A percentile compares a stretch with the other conserved stretches of the same genome.
phyloP scores from a whole-genome alignment of 2,888 invertebrate species.

The Trissoscelio sp. region DNA sequence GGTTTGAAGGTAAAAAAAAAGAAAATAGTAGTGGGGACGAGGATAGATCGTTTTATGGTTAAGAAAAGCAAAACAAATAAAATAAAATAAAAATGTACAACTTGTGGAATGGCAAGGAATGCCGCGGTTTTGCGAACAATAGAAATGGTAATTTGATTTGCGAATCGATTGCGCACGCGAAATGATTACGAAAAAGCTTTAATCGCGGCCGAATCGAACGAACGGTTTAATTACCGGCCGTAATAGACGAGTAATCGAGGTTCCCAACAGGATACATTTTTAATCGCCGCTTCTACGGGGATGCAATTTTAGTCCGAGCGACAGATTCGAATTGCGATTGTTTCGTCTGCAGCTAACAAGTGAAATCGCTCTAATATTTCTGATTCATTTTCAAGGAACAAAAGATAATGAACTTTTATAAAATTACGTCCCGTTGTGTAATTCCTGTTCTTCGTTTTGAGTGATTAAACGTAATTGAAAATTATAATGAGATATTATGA shows the following conservation, averaged over 20 bases:
- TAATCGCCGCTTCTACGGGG: conserved; percentile 48
- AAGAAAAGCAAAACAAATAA: too few relatives aligned
- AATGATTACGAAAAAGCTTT: conserved; percentile 67
- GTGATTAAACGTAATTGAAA: conserved; percentile 30
- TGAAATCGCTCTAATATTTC: conserved; percentile 54
- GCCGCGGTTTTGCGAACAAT: conserved; percentile 41
- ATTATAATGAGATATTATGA: conserved; percentile 33
- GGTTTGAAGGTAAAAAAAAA: too few relatives aligned
- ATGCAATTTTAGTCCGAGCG: conserved; percentile 47
- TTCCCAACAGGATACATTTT: conserved; percentile 63
- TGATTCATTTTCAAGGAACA: conserved; percentile 33
- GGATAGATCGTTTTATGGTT: too few relatives aligned
- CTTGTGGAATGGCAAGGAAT: conserved; percentile 62
- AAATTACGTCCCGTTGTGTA: conserved; percentile 21
- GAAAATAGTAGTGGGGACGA: too few relatives aligned
- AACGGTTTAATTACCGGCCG: conserved; percentile 65
- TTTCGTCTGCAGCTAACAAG: conserved; percentile 54
- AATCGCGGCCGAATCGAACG: conserved; percentile 67
- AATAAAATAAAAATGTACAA: too few relatives aligned
- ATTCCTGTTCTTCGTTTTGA: conserved; percentile 19
- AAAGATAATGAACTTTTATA: conserved; percentile 56
- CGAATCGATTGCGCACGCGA: conserved; percentile 53
- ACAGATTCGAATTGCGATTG: conserved; percentile 52
- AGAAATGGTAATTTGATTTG: conserved; percentile 57
- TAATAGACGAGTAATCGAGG: conserved; percentile 65